Percentiles rank a stretch among this genome's conserved stretches.
Evolutionary conservation across 2,113 vertebrate species (phyloP).

Genomic region (Chitala chitala): DNA sequence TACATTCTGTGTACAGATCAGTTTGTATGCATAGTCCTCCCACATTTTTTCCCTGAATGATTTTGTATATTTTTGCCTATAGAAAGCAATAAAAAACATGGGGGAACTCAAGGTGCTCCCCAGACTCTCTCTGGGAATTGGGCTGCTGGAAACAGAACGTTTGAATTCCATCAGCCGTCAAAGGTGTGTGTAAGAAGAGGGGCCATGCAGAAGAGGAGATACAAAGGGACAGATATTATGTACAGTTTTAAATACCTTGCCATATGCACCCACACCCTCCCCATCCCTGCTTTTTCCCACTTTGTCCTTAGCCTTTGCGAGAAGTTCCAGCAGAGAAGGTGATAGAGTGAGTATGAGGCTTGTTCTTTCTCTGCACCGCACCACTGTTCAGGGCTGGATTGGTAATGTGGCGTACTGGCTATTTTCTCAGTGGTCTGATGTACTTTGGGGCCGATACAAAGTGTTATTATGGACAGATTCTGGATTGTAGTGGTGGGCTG

Average conservation of each 20-base stretch:
- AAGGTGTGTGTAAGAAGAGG: constrained; percentile 53
- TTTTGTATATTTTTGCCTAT: not conserved
- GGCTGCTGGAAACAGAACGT: constrained; percentile 57
- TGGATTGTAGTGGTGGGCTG: too few relatives aligned
- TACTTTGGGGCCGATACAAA: too few relatives aligned
- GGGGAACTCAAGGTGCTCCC: constrained; percentile 7
- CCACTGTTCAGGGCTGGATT: too few relatives aligned
- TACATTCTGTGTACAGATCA: too few relatives aligned
- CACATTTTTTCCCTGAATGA: not conserved
- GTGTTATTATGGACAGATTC: too few relatives aligned
- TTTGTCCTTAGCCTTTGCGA: constrained; percentile 61
- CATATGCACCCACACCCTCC: not conserved
- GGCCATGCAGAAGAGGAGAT: constrained; percentile 31
- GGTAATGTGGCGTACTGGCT: too few relatives aligned
- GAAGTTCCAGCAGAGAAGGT: constrained; percentile 67
- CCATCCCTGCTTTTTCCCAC: not conserved
- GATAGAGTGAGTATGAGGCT: constrained; percentile 76
- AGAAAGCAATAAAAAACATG: not conserved
- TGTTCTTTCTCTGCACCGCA: not conserved
- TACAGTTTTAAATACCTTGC: not conserved
- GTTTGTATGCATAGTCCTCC: not conserved
- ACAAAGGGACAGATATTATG: not conserved
- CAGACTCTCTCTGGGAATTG: constrained; percentile 42
- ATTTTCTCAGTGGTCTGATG: too few relatives aligned
- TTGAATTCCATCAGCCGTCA: constrained; percentile 67